phyloP scores from a whole-genome alignment of 1,140 invertebrate species.

The Heliconius congener region DNA sequence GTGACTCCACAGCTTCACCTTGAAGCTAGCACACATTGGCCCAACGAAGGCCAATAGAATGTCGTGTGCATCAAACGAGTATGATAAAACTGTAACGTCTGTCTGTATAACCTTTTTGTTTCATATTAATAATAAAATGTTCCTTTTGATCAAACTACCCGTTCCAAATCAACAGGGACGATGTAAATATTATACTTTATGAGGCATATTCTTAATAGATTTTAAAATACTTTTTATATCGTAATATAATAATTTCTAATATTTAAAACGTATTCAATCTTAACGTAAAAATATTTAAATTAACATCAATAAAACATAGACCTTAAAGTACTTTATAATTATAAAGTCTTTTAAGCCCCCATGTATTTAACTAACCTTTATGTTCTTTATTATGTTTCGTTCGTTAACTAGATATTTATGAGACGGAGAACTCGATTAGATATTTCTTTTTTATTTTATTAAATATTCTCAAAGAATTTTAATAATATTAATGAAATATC shows the following conservation, averaged over 20 bases:
- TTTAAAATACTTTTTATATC: neutral
- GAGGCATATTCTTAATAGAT: neutral
- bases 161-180: neutral
- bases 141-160: neutral
- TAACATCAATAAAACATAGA: too few relatives aligned
- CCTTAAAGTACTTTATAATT: too few relatives aligned
- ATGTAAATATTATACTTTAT: neutral
- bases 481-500: too few relatives aligned
- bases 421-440: neutral
- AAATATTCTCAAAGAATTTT: too few relatives aligned
- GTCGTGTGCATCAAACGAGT: slow-evolving; percentile 20
- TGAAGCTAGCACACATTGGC: slow-evolving; percentile 28
- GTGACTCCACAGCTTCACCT: slow-evolving; percentile 49
- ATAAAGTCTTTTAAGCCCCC: too few relatives aligned
- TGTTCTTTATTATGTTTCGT: neutral
- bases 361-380: neutral
- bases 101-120: neutral
- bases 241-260: neutral
- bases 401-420: neutral
- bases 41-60: slow-evolving; percentile 32
- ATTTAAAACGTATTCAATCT: neutral
- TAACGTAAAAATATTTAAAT: too few relatives aligned
- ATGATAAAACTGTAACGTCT: slow-evolving; percentile 16
- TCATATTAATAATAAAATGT: neutral
- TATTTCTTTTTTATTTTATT: too few relatives aligned